phyloP scores from a whole-genome alignment of 2,888 invertebrate species.

The Branchinecta sandiegonensis region DNA sequence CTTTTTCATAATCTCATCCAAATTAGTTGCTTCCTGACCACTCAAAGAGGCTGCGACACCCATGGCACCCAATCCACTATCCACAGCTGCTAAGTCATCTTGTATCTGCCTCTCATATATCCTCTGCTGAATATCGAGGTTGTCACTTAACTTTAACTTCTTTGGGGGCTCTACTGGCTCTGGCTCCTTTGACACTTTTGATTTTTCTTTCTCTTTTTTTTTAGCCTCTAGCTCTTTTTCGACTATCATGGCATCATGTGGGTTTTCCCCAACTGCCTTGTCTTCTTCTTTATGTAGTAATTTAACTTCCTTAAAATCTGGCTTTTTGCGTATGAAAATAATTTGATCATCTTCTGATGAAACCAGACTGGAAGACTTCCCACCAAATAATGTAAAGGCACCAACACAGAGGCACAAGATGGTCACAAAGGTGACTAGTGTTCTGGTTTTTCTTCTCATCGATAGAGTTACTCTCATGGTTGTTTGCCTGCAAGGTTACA shows the following conservation, averaged over 20 bases:
- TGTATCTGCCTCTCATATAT: slow-evolving; percentile 3
- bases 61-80: slow-evolving; percentile 53
- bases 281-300: not conserved
- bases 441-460: no score
- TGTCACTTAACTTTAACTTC: not conserved
- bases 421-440: no score
- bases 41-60: slow-evolving; percentile 51
- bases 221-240: not conserved
- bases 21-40: slow-evolving; percentile 46
- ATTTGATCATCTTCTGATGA: not conserved
- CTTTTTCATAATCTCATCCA: slow-evolving; percentile 55
- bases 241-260: not conserved
- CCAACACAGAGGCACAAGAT: no score
- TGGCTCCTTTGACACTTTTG: not conserved
- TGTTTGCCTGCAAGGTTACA: no score
- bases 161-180: not conserved
- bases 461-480: no score
- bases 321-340: not conserved
- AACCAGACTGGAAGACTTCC: no score
- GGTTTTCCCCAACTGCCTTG: slow-evolving; percentile 7
- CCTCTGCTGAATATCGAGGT: not conserved
- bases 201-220: not conserved
- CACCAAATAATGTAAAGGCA: no score
- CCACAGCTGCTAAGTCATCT: slow-evolving; percentile 33
- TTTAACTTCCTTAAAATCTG: slow-evolving; percentile 9